A percentile compares a stretch with the other conserved stretches of the same genome.
These are phyloP conservation scores for Drosophila anomelani DNA, from an alignment of 2,888 invertebrate species.

Conservation along the genomic window DNA sequence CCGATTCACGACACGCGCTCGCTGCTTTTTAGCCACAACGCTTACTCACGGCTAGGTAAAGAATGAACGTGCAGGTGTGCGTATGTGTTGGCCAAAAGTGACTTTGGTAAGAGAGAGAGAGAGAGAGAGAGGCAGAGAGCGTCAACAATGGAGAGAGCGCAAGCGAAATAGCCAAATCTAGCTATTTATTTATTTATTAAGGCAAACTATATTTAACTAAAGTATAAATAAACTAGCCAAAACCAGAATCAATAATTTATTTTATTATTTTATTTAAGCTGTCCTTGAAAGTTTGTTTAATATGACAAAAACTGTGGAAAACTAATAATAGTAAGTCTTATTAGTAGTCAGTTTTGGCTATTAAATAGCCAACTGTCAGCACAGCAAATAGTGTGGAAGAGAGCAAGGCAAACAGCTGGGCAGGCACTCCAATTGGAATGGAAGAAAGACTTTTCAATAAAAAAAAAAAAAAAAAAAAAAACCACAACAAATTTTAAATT, in stretches of 20 bases:
- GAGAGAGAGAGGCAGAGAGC: constrained; percentile 32
- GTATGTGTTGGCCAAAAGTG: constrained; percentile 74
- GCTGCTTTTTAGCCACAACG: constrained; percentile 47
- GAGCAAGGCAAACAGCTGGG: constrained; percentile 52
- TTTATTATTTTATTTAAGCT: no score
- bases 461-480: background rate
- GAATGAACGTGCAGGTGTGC: constrained; percentile 61
- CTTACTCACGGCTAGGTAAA: constrained; percentile 67
- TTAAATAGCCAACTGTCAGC: background rate
- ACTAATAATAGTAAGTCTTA: background rate
- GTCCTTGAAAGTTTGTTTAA: no score
- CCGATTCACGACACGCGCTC: constrained; percentile 60
- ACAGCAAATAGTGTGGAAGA: constrained; percentile 21
- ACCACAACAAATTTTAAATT: background rate
- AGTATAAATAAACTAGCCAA: no score
- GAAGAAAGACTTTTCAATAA: background rate
- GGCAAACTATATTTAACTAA: background rate
- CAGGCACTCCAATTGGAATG: constrained; percentile 26
- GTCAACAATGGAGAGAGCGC: constrained; percentile 36
- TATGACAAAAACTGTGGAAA: no score
- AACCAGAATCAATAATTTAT: fast-evolving
- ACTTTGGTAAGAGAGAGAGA: constrained; percentile 7
- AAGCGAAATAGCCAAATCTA: background rate
- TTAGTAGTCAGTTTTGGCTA: background rate
- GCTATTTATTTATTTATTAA: background rate